Percentiles rank a stretch among this genome's conserved stretches.
Evolutionary conservation across 2,797 vertebrate species (phyloP).

Genomic region (Microctenopoma steveboyesi): DNA sequence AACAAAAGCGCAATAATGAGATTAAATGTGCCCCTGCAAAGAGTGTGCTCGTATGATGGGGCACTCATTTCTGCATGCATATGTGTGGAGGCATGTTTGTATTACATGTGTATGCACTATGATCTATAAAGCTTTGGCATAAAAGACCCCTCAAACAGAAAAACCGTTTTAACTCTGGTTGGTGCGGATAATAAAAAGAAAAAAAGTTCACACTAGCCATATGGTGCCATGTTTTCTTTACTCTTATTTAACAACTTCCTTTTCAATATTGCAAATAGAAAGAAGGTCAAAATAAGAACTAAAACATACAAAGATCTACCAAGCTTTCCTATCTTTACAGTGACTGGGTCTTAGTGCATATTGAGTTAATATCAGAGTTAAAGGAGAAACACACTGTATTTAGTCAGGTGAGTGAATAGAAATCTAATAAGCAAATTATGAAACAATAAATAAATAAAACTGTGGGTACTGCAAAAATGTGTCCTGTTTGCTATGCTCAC

Average conservation of each 20-base stretch:
- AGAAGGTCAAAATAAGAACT: neutral
- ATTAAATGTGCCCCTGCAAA: neutral
- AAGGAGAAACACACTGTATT: neutral
- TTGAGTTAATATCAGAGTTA: slow-evolving; percentile 4
- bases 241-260: slow-evolving; percentile 13
- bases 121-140: neutral
- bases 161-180: neutral
- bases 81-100: neutral
- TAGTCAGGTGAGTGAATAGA: neutral
- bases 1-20: slow-evolving; percentile 14
- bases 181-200: slow-evolving; percentile 19
- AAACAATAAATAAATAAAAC: neutral
- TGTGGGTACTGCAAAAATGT: neutral
- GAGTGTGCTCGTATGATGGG: neutral
- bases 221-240: slow-evolving; percentile 24
- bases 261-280: slow-evolving; percentile 19
- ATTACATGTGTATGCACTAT: neutral
- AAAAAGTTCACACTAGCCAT: slow-evolving; percentile 10
- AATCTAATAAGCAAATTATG: neutral
- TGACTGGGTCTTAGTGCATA: neutral
- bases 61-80: neutral
- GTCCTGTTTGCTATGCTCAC: neutral
- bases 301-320: slow-evolving; percentile 24
- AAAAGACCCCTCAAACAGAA: slow-evolving; percentile 7
- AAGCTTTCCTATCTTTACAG: slow-evolving; percentile 2